Evolutionary conservation across 1,140 invertebrate species (phyloP).

Genomic region (Pseudoatta argentina): DNA sequence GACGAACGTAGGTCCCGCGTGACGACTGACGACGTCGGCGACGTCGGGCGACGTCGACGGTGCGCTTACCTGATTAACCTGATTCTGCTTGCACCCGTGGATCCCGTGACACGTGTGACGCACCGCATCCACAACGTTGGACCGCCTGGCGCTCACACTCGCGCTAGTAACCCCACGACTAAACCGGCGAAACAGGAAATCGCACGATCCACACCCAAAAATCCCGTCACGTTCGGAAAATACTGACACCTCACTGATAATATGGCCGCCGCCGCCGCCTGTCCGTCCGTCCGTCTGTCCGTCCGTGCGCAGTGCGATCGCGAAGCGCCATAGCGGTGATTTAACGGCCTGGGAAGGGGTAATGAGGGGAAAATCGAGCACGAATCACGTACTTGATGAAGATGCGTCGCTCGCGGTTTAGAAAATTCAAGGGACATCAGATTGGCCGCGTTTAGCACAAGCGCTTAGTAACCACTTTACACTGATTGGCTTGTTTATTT

Average conservation of each 20-base stretch:
- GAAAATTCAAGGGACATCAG: not conserved
- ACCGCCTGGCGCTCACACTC: constrained; percentile 78
- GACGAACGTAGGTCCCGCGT: too few relatives aligned
- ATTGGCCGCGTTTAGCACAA: too few relatives aligned
- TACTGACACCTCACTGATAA: constrained; percentile 87
- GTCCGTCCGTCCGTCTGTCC: constrained; percentile 36
- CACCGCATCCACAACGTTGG: constrained; percentile 80
- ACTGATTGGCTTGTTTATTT: too few relatives aligned
- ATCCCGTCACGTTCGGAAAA: constrained; percentile 85
- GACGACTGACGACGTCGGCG: not conserved
- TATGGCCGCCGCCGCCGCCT: constrained; percentile 80
- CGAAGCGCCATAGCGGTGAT: too few relatives aligned
- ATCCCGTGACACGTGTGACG: constrained; percentile 74
- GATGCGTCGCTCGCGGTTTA: not conserved
- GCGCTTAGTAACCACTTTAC: too few relatives aligned
- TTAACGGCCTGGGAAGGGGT: not conserved
- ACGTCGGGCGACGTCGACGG: not conserved
- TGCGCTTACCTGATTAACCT: constrained; percentile 71
- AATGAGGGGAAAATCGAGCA: constrained; percentile 36
- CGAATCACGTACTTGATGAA: not conserved
- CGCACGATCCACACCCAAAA: constrained; percentile 85
- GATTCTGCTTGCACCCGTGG: constrained; percentile 63
- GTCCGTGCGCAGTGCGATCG: not conserved
- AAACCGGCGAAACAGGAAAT: constrained; percentile 75
- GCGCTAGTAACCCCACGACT: constrained; percentile 72